phyloP scores from a whole-genome alignment of 1,140 invertebrate genomes.

The Drosophila sturtevanti region DNA sequence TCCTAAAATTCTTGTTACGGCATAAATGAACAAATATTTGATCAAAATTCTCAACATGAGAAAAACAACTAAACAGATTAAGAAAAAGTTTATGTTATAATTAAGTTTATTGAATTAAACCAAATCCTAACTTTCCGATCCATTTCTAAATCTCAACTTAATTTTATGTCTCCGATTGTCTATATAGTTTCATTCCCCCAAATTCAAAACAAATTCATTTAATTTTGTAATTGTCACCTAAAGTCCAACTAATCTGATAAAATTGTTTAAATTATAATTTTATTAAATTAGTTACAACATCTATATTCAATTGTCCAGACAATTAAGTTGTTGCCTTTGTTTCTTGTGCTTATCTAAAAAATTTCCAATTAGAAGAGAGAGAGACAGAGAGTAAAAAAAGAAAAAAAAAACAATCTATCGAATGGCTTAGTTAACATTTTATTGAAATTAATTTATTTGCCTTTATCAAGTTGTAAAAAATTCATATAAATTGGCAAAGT shows the following conservation, averaged over 20 bases:
- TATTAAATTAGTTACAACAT: constrained; percentile 32
- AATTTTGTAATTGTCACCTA: not conserved
- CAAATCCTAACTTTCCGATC: too few relatives aligned
- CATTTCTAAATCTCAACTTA: too few relatives aligned
- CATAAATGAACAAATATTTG: too few relatives aligned
- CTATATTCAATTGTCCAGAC: constrained; percentile 45
- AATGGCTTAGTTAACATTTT: constrained; percentile 60
- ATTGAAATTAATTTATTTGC: constrained; percentile 51
- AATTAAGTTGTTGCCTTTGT: constrained; percentile 53
- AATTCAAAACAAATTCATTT: not conserved
- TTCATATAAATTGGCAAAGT: constrained; percentile 61
- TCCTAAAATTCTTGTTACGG: too few relatives aligned
- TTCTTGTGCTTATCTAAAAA: constrained; percentile 3
- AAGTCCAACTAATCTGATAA: not conserved
- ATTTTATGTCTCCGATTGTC: too few relatives aligned
- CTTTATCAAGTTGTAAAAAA: constrained; percentile 70
- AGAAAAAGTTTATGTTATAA: too few relatives aligned
- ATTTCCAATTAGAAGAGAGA: not conserved
- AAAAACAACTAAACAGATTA: too few relatives aligned
- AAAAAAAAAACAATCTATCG: constrained; percentile 58
- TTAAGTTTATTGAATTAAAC: too few relatives aligned
- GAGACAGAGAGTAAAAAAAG: constrained; percentile 10
- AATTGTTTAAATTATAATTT: not conserved
- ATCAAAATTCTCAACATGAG: too few relatives aligned
- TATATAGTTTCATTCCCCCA: too few relatives aligned